phyloP scores from a whole-genome alignment of 2,113 vertebrate genomes.

The Pteruthius melanotis region DNA sequence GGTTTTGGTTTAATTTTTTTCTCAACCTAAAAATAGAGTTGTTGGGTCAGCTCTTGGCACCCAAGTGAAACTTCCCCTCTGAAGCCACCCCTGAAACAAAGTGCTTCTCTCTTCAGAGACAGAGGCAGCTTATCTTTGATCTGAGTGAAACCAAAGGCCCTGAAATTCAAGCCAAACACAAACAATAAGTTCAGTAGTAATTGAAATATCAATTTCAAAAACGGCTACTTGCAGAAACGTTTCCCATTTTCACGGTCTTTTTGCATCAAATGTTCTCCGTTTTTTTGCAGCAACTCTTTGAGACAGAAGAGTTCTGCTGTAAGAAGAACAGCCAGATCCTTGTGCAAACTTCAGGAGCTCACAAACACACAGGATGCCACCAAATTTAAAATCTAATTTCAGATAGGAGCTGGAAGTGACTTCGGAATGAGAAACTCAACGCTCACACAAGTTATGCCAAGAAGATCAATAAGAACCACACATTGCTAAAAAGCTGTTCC shows the following conservation, averaged over 20 bases:
- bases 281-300: not conserved
- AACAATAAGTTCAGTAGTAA: not conserved
- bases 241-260: not conserved
- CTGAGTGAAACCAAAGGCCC: not conserved
- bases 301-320: no score
- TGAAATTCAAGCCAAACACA: not conserved
- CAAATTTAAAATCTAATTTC: not conserved
- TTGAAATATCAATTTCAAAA: not conserved
- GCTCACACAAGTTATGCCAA: not conserved
- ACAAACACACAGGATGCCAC: not conserved
- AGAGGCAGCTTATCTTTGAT: not conserved
- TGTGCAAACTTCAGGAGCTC: not conserved
- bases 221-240: not conserved
- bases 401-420: not conserved
- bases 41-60: conserved; percentile 5
- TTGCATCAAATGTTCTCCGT: not conserved
- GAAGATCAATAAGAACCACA: not conserved
- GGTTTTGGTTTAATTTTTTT: not conserved
- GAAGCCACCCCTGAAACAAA: not conserved
- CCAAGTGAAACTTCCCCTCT: conserved; percentile 9
- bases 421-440: not conserved
- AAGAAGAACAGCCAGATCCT: not conserved
- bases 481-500: not conserved
- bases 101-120: not conserved
- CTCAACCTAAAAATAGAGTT: not conserved